Conservation (phyloP, 2,888 invertebrate species). For the Antheraea assamensis region DNA sequence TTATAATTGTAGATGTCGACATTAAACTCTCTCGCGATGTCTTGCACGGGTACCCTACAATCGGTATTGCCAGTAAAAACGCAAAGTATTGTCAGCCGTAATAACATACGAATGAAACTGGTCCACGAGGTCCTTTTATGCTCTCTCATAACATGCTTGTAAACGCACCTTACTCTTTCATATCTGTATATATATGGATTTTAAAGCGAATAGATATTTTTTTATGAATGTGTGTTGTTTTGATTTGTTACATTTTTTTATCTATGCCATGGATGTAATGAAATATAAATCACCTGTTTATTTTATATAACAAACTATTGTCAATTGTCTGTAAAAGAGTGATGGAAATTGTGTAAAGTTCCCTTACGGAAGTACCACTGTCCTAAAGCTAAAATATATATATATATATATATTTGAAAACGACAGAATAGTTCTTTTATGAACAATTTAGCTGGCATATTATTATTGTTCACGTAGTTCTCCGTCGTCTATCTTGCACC, state of each 20-base stretch:
- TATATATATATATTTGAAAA: too few relatives aligned
- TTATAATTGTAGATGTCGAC: conserved; percentile 72
- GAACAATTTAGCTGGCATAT: conserved; percentile 23
- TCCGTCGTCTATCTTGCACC: conserved; percentile 25
- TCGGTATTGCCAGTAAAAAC: conserved; percentile 31
- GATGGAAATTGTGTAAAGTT: too few relatives aligned
- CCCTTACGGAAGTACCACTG: too few relatives aligned
- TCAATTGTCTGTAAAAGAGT: too few relatives aligned
- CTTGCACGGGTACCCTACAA: conserved; percentile 27
- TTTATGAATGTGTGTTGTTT: too few relatives aligned
- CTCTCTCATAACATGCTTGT: neutral
- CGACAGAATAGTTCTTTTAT: conserved; percentile 18
- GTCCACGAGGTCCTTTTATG: conserved; percentile 13
- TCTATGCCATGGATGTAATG: too few relatives aligned
- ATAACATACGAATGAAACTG: conserved; percentile 11
- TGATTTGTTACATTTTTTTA: too few relatives aligned
- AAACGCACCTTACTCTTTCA: neutral
- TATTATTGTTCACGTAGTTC: conserved; percentile 27
- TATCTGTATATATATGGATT: neutral
- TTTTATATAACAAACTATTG: too few relatives aligned
- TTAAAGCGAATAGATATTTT: too few relatives aligned
- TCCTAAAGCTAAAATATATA: too few relatives aligned
- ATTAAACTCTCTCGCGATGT: conserved; percentile 26
- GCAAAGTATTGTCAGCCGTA: conserved; percentile 24
- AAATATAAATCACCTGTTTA: too few relatives aligned